A percentile compares a stretch with the other conserved stretches of the same genome.
Evolutionary conservation across 2,113 vertebrate genomes (phyloP).

Genomic region (Aegithalos caudatus): DNA sequence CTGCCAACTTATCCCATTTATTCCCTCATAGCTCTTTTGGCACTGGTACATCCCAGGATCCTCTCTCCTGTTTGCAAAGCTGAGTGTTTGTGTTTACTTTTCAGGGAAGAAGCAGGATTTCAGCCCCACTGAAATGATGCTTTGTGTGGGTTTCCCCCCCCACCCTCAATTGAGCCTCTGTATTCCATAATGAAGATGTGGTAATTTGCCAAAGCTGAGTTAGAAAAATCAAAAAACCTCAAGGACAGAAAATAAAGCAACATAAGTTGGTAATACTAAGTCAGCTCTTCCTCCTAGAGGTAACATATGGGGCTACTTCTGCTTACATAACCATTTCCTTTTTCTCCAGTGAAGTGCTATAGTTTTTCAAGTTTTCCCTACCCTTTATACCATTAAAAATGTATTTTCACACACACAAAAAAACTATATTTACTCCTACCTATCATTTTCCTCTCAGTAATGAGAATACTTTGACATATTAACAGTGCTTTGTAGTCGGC

Average conservation of each 20-base stretch:
- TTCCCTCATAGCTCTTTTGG: neutral
- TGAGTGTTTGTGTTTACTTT: neutral
- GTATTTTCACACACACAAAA: neutral
- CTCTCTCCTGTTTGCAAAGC: neutral
- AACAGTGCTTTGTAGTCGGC: neutral
- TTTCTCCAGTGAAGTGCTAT: neutral
- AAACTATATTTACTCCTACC: neutral
- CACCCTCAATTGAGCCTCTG: neutral
- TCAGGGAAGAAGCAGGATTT: neutral
- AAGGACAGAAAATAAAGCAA: neutral
- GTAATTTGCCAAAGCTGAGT: neutral
- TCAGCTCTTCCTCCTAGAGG: neutral
- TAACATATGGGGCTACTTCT: neutral
- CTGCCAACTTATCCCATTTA: neutral
- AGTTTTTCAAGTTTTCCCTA: neutral
- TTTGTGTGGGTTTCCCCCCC: fast-evolving
- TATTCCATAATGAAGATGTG: neutral
- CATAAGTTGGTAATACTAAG: neutral
- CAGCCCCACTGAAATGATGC: neutral
- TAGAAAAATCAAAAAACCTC: neutral
- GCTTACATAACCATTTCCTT: neutral
- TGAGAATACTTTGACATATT: neutral
- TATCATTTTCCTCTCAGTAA: neutral
- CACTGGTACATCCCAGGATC: neutral
- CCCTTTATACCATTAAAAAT: neutral